Conservation (phyloP, 2,888 invertebrate genomes). For the Colostygia pectinataria region DNA sequence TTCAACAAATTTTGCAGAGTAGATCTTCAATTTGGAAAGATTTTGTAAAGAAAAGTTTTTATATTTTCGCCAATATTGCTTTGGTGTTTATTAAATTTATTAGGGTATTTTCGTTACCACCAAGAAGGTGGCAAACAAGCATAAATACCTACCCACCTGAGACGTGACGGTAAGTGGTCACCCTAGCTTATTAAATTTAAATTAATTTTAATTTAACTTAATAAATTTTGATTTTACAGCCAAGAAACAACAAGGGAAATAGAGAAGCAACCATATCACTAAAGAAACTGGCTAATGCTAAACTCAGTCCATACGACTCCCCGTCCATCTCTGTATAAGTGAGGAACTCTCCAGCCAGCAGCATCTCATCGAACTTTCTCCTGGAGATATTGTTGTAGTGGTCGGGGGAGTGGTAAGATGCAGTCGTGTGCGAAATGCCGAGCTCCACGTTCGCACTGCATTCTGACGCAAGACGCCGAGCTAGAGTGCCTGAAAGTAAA, state of each 20-base stretch:
- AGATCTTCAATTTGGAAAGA: slow-evolving; percentile 5
- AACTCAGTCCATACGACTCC: slow-evolving; percentile 74
- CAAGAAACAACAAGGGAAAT: too few species aligned
- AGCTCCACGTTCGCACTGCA: slow-evolving; percentile 56
- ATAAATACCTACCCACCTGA: too few species aligned
- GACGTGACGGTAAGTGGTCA: too few species aligned
- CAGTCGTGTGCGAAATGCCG: slow-evolving; percentile 64
- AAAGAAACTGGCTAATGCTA: not conserved
- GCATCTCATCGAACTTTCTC: slow-evolving; percentile 66
- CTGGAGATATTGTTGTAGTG: slow-evolving; percentile 57
- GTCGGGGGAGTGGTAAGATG: slow-evolving; percentile 46
- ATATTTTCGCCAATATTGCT: slow-evolving; percentile 1
- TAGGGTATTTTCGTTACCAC: too few species aligned
- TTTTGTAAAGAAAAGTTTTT: slow-evolving; percentile 17
- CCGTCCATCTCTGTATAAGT: slow-evolving; percentile 69
- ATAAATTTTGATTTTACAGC: too few species aligned
- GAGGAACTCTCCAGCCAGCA: slow-evolving; percentile 67
- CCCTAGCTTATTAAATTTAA: too few species aligned
- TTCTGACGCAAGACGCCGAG: slow-evolving; percentile 59
- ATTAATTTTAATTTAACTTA: too few species aligned
- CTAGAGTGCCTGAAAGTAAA: slow-evolving; percentile 41
- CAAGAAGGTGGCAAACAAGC: too few species aligned
- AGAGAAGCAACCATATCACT: too few species aligned
- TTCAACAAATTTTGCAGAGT: slow-evolving; percentile 13
- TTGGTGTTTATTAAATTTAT: not conserved